Evolutionary conservation across 2,888 invertebrate genomes (phyloP).

Genomic region (Dynastes maya): DNA sequence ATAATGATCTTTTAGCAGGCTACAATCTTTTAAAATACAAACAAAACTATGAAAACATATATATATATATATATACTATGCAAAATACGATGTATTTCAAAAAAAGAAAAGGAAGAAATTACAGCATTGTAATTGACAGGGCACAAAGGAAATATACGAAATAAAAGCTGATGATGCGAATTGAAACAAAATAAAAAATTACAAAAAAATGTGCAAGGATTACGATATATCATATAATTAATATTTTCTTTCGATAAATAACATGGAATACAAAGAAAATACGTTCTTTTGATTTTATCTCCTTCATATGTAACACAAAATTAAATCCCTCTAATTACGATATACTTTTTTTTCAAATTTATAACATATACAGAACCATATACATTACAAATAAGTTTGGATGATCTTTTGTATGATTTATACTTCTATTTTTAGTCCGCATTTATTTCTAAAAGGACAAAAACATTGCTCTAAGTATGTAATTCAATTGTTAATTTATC

Average conservation of each 20-base stretch:
- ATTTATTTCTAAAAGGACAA: conserved; percentile 7
- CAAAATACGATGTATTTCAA: neutral
- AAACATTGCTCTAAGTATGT: neutral
- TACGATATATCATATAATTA: conserved; percentile 19
- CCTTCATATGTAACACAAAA: conserved; percentile 30
- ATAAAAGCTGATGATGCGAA: conserved; percentile 8
- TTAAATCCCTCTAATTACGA: neutral
- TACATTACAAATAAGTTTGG: conserved; percentile 19
- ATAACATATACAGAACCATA: conserved; percentile 38
- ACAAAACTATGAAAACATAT: conserved; percentile 1
- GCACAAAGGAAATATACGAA: neutral
- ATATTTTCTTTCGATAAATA: conserved; percentile 23
- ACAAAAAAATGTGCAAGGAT: neutral
- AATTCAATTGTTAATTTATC: too few relatives aligned
- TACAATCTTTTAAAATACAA: conserved; percentile 36
- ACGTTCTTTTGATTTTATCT: conserved; percentile 12
- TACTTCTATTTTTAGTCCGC: neutral
- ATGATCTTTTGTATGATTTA: neutral
- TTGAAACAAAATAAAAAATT: conserved; percentile 14
- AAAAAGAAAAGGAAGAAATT: neutral
- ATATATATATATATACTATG: neutral
- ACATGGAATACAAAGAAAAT: conserved; percentile 36
- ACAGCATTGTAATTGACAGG: too few relatives aligned
- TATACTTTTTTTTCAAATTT: conserved; percentile 10
- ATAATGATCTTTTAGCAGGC: conserved; percentile 42